These are phyloP conservation scores for Pelecanoides urinatrix DNA, from an alignment of 2,113 vertebrate species.

Conservation along the genomic window DNA sequence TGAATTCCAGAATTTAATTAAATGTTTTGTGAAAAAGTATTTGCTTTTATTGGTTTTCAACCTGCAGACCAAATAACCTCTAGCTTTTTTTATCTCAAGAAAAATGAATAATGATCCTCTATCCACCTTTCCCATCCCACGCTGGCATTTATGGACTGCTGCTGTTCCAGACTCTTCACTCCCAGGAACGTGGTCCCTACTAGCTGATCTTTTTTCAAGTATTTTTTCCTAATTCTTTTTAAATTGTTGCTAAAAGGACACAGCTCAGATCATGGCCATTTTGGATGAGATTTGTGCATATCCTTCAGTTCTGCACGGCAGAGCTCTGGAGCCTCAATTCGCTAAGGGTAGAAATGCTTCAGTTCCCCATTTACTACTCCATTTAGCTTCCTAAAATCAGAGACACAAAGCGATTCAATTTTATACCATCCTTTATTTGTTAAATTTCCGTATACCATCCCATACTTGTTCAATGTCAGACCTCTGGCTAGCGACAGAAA, in stretches of 20 bases:
- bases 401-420: background rate
- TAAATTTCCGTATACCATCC: background rate
- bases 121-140: background rate
- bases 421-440: background rate
- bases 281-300: background rate
- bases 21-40: background rate
- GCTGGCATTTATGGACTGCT: background rate
- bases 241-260: background rate
- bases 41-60: background rate
- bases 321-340: background rate
- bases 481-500: background rate
- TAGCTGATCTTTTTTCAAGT: background rate
- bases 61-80: background rate
- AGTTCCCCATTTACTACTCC: background rate
- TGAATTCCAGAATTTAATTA: slow-evolving; percentile 6
- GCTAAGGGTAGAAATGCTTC: background rate
- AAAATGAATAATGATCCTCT: background rate
- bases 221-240: background rate
- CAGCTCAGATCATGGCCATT: background rate
- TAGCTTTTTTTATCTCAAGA: background rate
- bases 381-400: background rate
- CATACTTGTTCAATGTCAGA: background rate
- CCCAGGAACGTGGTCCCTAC: background rate
- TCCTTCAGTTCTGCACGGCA: background rate
- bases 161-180: background rate